Evolutionary conservation across 1,140 invertebrate species (phyloP), one percentile per base, ranked within the genome.

Genomic region (Samia ricini): DNA sequence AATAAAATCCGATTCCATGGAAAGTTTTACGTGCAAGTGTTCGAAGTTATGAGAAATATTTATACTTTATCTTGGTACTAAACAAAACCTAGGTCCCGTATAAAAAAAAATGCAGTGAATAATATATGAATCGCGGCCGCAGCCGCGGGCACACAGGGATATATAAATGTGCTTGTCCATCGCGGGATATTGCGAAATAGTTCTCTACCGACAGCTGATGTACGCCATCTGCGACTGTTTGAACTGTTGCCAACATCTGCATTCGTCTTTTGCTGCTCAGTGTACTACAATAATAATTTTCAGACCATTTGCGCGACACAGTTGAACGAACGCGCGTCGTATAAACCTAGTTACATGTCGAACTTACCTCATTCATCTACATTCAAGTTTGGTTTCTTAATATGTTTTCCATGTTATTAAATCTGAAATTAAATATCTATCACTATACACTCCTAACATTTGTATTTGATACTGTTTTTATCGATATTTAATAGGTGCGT

Each of bases 191-290:
- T 42, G n/a, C 33, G 33, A 42, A 12, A 42, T 42, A 12, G n/a
- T 15, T 42, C 12, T 42, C 33, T 12, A 15, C n/a, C 1, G n/a
- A 42, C 8, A 42, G 33, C 15, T 42, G 56, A 64, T 68, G 60
- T 62, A 66, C 56, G 77, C 81, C 79, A 79, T 86, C 78, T 70
- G 68, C 26, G 51, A 54, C 54, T 42, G 61, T 71, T 83, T 86
- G 83, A 86, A 79, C 63, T 50, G 59, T 51, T 86, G 83, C 83
- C 83, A 86, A 81, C 77, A 74, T 72, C 69, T 82, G 73, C 71
- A 81, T 74, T 69, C 74, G 66, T 72, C 20, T 76, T 64, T 29
- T 10, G 18, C 10, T 42, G 20, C 56, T 42, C 56, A 20, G 52
- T 74, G 74, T 60, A 62, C 61, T 68, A 71, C 63, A 63, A 73